Base-by-base conservation (phyloP, 2,113 vertebrate genomes). In the Gnathonemus longibarbis region DNA sequence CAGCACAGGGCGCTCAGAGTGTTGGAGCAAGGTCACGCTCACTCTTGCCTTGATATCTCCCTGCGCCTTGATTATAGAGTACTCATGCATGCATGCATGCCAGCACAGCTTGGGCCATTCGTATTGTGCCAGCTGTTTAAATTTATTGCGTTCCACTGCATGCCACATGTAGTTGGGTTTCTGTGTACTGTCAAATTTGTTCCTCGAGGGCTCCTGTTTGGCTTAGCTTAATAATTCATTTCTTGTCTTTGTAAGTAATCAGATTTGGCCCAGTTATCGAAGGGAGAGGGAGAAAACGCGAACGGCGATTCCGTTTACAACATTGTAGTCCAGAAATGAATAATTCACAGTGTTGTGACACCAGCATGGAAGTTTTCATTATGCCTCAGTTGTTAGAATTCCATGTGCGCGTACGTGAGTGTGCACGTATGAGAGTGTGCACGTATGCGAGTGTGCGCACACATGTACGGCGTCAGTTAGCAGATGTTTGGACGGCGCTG, bases 161-260 rank as follows among this genome's bases (percentile, higher is more conserved):
- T 42, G 35, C 13, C 35, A 80, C 31, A 80, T 80, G 35, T 19
- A 77, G 15, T 35, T 77, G 74, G 74, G 35, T 77, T 77, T 6
- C 35, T 19, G 3, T 42, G 35, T 80, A 42, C 70, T 15, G 31
- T 31, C 31, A 39, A 17, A 77, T 39, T 77, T 39, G 11, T 77
- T 39, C 70, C 27, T 77, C 15, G 4, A 77, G 58, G 58, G 58
- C 9, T 10, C 58, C 27, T 17, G 11, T 39, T 77, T 77, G 27
- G 31, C 31, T 77, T 17, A 9, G 31, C 90, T 94, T 91, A 94
- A 95, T 95, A 93, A 94, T 94, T 94, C 92, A 94, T 91, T 91
- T 87, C 91, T 91, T 91, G 93, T 94, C 93, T 86, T 88, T 90
- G 90, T 93, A 91, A 93, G 92, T 92, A 91, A 92, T 45, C 84